A percentile compares a stretch with the other conserved stretches of the same genome.
These are phyloP conservation scores for Psilopsiagon aymara DNA, from an alignment of 2,113 vertebrate genomes.

Conservation along the genomic window DNA sequence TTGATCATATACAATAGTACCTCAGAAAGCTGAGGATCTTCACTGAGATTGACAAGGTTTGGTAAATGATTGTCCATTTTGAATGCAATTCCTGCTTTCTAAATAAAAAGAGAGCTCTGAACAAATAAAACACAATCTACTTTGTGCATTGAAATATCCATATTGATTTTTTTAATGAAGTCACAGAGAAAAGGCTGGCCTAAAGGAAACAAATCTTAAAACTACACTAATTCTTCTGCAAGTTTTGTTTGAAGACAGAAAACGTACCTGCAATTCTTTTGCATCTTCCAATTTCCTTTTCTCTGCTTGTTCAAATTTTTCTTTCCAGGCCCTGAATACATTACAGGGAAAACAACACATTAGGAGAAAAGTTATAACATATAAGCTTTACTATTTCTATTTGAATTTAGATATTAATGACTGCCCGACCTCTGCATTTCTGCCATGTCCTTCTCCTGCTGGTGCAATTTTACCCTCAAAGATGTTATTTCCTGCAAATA, in stretches of 20 bases:
- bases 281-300: constrained; percentile 89
- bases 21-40: constrained; percentile 96
- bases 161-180: neutral
- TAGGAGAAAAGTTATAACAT: neutral
- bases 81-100: constrained; percentile 93
- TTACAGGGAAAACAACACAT: neutral
- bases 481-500: constrained; percentile 88
- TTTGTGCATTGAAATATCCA: neutral
- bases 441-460: constrained; percentile 88
- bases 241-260: neutral
- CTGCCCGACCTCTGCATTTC: constrained; percentile 86
- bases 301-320: constrained; percentile 91
- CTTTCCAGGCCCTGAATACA: constrained; percentile 86
- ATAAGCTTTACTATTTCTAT: neutral
- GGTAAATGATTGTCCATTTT: constrained; percentile 92
- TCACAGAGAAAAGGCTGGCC: neutral
- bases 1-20: constrained; percentile 96
- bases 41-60: constrained; percentile 94
- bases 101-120: neutral
- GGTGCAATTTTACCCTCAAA: constrained; percentile 83
- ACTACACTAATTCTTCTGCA: neutral
- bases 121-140: neutral
- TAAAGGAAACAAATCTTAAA: neutral
- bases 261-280: constrained; percentile 87
- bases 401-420: neutral